Evolutionary conservation across 2,888 invertebrate species (phyloP).

Genomic region (Dryobotodes eremita): DNA sequence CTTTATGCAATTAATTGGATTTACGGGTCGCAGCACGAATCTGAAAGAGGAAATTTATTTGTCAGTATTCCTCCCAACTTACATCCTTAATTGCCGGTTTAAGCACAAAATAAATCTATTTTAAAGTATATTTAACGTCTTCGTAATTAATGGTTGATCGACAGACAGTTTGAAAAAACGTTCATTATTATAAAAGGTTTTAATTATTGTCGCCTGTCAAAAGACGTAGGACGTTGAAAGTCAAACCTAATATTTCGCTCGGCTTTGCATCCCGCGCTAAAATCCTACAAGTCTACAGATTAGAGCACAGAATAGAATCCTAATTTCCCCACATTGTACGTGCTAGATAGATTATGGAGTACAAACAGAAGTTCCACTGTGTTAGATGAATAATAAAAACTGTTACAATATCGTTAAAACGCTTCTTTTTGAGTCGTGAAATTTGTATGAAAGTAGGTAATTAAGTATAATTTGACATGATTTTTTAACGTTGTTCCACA

Average conservation of each 20-base stretch:
- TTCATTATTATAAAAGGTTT: background rate
- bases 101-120: slow-evolving; percentile 37
- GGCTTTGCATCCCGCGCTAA: slow-evolving; percentile 2
- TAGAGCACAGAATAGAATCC: slow-evolving; percentile 39
- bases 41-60: slow-evolving; percentile 34
- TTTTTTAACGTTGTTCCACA: background rate
- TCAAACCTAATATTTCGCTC: slow-evolving; percentile 18
- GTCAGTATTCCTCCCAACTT: slow-evolving; percentile 24
- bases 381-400: background rate
- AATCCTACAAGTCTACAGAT: slow-evolving; percentile 47
- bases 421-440: background rate
- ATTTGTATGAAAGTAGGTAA: background rate
- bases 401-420: background rate
- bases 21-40: slow-evolving; percentile 23
- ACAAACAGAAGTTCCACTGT: background rate
- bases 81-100: slow-evolving; percentile 36
- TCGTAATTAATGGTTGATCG: background rate
- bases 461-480: background rate
- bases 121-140: slow-evolving; percentile 18
- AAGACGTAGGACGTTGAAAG: background rate
- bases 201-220: slow-evolving; percentile 15
- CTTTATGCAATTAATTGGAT: slow-evolving; percentile 43
- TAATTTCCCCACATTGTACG: slow-evolving; percentile 37
- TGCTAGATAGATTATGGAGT: background rate
- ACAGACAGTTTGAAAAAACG: background rate